Percentiles rank a stretch among this genome's conserved stretches.
These are phyloP conservation scores for Limulus polyphemus DNA, from an alignment of 2,888 invertebrate genomes.

Conservation along the genomic window DNA sequence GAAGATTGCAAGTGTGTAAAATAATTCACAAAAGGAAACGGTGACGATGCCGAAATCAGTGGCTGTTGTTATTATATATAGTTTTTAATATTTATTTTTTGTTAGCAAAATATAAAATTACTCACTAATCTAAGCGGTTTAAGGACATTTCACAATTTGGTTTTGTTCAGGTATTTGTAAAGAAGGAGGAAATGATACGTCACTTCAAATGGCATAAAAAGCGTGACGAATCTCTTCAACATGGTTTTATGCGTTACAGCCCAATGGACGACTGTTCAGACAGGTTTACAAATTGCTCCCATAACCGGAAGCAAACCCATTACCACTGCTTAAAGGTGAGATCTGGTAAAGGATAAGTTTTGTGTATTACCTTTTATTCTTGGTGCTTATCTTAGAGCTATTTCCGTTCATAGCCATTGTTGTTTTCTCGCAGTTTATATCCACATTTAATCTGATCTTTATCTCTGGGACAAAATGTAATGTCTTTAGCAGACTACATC, in stretches of 20 bases:
- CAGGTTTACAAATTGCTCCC: conserved; percentile 67
- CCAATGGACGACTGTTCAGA: conserved; percentile 89
- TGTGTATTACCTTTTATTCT: too few relatives aligned
- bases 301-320: conserved; percentile 87
- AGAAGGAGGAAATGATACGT: conserved; percentile 96
- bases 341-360: conserved; percentile 8
- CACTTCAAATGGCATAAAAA: conserved; percentile 99
- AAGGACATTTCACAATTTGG: not conserved
- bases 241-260: conserved; percentile 88
- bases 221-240: conserved; percentile 86
- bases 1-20: too few relatives aligned
- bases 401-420: too few relatives aligned
- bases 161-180: conserved; percentile 62
- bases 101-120: not conserved
- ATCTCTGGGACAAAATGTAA: too few relatives aligned
- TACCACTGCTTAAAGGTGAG: conserved; percentile 87
- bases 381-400: too few relatives aligned
- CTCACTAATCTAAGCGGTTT: not conserved
- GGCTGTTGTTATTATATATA: not conserved
- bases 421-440: too few relatives aligned
- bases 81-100: not conserved
- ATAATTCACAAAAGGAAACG: too few relatives aligned
- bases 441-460: too few relatives aligned
- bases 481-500: too few relatives aligned
- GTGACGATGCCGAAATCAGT: too few relatives aligned